phyloP scores from a whole-genome alignment of 1,140 invertebrate species.

The Ceratosolen fusciceps region DNA sequence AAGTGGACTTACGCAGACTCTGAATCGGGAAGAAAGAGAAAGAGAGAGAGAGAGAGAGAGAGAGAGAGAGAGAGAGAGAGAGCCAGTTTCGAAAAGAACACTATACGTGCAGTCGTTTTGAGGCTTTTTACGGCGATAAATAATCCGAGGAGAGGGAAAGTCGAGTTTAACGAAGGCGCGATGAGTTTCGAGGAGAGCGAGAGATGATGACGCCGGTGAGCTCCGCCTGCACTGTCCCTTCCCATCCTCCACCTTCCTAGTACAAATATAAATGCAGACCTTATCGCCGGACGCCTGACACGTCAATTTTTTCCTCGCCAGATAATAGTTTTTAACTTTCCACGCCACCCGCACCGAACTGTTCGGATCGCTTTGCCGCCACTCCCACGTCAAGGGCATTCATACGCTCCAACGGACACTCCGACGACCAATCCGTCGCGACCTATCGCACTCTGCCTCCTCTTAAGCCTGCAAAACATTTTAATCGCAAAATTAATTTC shows the following conservation, averaged over 20 bases:
- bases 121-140: conserved; percentile 57
- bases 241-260: neutral
- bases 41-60: neutral
- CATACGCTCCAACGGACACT: too few relatives aligned
- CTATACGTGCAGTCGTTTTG: neutral
- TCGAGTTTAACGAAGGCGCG: conserved; percentile 12
- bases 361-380: neutral
- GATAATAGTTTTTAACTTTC: conserved; percentile 5
- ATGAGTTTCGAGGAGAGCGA: neutral
- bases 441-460: neutral
- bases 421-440: too few relatives aligned
- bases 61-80: neutral
- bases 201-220: conserved; percentile 7
- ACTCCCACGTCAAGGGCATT: too few relatives aligned
- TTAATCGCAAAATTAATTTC: conserved; percentile 21
- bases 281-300: conserved; percentile 1
- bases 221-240: neutral
- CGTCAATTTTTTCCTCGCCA: conserved; percentile 1
- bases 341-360: neutral
- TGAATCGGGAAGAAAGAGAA: too few relatives aligned
- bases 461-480: neutral
- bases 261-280: neutral
- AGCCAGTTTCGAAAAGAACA: neutral
- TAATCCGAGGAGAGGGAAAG: conserved; percentile 49
- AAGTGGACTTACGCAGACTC: neutral